These are phyloP conservation scores for Muscicapa striata DNA, from an alignment of 2,797 vertebrate species.

Conservation along the genomic window DNA sequence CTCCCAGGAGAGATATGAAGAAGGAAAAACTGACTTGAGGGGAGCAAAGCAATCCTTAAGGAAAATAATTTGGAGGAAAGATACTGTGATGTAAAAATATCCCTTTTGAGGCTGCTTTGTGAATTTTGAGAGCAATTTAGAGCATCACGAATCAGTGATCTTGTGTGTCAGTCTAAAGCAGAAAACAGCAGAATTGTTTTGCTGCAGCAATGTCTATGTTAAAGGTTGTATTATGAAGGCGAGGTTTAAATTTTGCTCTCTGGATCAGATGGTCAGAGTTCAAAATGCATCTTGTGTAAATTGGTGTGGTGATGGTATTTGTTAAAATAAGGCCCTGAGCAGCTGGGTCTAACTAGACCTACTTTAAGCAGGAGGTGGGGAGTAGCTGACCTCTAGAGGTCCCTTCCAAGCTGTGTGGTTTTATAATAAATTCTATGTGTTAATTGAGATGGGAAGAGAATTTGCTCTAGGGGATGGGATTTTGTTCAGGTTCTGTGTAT, in stretches of 20 bases:
- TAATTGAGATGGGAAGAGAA: neutral
- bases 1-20: neutral
- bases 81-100: neutral
- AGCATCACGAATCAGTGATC: neutral
- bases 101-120: neutral
- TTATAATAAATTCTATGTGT: neutral
- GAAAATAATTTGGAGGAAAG: neutral
- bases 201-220: slow-evolving; percentile 68
- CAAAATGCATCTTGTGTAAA: neutral
- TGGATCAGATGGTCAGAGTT: slow-evolving; percentile 28
- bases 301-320: neutral
- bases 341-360: neutral
- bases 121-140: neutral
- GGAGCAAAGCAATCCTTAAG: neutral
- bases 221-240: slow-evolving; percentile 49
- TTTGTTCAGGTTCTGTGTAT: neutral
- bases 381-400: slow-evolving; percentile 46
- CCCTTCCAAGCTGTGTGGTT: neutral
- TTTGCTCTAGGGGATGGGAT: neutral
- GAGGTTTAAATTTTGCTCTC: slow-evolving; percentile 68
- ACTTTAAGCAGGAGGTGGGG: neutral
- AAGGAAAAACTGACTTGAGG: neutral
- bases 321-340: neutral
- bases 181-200: slow-evolving; percentile 35
- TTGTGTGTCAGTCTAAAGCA: neutral